Conservation (phyloP, 1,140 invertebrate genomes). For the Belonocnema kinseyi region DNA sequence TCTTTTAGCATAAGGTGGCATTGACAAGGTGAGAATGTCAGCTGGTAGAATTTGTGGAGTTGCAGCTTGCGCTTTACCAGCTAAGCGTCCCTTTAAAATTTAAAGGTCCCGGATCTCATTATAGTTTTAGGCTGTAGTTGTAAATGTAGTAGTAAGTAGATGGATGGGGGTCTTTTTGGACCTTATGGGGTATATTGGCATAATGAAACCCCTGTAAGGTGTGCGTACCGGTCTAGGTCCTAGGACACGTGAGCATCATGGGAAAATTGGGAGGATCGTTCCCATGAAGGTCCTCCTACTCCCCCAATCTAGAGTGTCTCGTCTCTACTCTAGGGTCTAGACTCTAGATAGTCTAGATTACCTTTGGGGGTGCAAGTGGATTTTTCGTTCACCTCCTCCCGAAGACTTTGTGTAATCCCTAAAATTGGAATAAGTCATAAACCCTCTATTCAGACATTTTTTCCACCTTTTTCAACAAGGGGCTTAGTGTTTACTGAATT, state of each 20-base stretch:
- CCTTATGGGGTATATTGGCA: not conserved
- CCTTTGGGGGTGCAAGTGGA: not conserved
- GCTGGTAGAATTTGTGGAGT: not conserved
- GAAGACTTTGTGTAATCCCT: not conserved
- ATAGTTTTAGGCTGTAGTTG: slow-evolving; percentile 4
- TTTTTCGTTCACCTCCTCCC: not conserved
- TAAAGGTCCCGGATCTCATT: slow-evolving; percentile 50
- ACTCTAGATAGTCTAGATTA: no score
- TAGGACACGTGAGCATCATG: not conserved
- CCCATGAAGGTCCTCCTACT: slow-evolving; percentile 5
- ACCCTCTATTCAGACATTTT: not conserved
- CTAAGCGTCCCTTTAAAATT: slow-evolving; percentile 60
- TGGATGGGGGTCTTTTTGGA: slow-evolving; percentile 3
- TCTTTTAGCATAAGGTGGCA: not conserved
- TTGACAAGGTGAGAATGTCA: not conserved
- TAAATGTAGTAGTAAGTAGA: not conserved
- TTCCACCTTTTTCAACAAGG: no score
- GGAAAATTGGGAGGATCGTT: not conserved
- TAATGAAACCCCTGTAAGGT: not conserved
- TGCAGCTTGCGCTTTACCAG: slow-evolving; percentile 5
- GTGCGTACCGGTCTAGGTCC: not conserved
- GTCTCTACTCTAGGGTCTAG: no score
- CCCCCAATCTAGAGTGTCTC: no score
- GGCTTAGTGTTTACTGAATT: no score
- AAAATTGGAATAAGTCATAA: not conserved